Evolutionary conservation across 2,797 vertebrate genomes (phyloP), one percentile per base, ranked within the genome.

Genomic region (Hippoglossus hippoglossus): DNA sequence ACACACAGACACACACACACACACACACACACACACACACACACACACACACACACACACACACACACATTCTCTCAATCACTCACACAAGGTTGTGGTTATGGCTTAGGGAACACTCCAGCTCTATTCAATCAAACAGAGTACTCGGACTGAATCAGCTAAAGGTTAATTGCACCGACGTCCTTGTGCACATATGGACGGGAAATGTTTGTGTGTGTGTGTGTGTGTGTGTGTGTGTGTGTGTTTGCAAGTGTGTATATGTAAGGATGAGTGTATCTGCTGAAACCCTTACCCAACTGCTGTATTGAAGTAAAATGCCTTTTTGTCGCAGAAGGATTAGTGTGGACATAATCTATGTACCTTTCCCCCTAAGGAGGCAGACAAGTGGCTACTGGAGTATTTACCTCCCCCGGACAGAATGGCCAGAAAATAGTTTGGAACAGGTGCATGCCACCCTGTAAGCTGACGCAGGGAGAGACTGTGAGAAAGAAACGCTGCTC

Each of bases 301-400:
- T 22, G 60, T 80, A 91, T 81, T 89, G 81, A 90, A 88, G 84
- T 73, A 87, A 92, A 92, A 92, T 88, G 83, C 74, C 76, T 90
- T 92, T 92, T 92, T 91, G 85, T 91, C 16, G 16, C 79, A 84
- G 74, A 74, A 70, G 89, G 91, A 91, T 92, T 91, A 91, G 89
- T 69, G 83, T 72, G 80, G 85, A 88, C 86, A 91, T 90, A 92
- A 92, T 91, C 89, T 91, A 91, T 92, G 88, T 92, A 90, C 93
- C 89, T 91, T 92, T 87, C 73, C 80, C 85, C 81, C 84, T 61
- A 66, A 91, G 90, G 83, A 92, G 83, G 82, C 87, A 87, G 86
- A 91, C 83, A 87, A 93, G 90, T 87, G 90, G 90, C 81, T 79
- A 22, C 75, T 86, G 80, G 85, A 88, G 89, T 90, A 86, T 87